Conservation (phyloP, 2,888 invertebrate genomes). For the Cantharis rustica region DNA sequence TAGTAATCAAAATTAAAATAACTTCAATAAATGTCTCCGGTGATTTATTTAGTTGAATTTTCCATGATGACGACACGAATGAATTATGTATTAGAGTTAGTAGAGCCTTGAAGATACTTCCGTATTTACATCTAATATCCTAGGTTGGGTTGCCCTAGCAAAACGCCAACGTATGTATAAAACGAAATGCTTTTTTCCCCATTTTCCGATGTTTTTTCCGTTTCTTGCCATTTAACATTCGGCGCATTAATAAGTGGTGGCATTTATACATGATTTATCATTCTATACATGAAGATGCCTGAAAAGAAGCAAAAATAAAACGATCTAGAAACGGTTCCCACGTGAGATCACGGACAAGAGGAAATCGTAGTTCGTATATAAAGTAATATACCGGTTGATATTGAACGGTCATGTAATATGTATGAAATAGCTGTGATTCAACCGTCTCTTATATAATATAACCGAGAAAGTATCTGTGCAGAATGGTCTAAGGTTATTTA, state of each 20-base stretch:
- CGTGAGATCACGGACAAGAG: conserved; percentile 29
- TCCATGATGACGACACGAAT: conserved; percentile 7
- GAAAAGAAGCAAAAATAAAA: conserved; percentile 26
- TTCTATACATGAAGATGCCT: conserved; percentile 17
- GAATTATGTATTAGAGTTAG: conserved; percentile 11
- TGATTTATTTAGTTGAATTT: conserved; percentile 13
- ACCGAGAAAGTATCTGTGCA: conserved; percentile 24
- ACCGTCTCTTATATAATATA: conserved; percentile 29
- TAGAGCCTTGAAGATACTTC: conserved; percentile 14
- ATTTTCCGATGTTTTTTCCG: conserved; percentile 7
- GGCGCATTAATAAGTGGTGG: conserved; percentile 8
- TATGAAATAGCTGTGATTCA: conserved; percentile 36
- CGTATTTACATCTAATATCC: conserved; percentile 16
- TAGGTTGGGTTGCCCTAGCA: conserved; percentile 2
- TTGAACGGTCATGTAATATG: conserved; percentile 39
- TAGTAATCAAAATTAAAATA: conserved; percentile 11
- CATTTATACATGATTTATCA: conserved; percentile 14
- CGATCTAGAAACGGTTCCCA: conserved; percentile 26
- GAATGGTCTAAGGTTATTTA: conserved; percentile 32
- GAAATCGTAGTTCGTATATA: conserved; percentile 32
- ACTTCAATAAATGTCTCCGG: conserved; percentile 9
- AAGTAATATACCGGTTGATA: conserved; percentile 35
- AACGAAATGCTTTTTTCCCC: conserved; percentile 8
- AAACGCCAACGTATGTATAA: conserved; percentile 7
- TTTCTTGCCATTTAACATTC: conserved; percentile 12